Base-by-base conservation (phyloP, 1,140 invertebrate species). In the Lerema accius region DNA sequence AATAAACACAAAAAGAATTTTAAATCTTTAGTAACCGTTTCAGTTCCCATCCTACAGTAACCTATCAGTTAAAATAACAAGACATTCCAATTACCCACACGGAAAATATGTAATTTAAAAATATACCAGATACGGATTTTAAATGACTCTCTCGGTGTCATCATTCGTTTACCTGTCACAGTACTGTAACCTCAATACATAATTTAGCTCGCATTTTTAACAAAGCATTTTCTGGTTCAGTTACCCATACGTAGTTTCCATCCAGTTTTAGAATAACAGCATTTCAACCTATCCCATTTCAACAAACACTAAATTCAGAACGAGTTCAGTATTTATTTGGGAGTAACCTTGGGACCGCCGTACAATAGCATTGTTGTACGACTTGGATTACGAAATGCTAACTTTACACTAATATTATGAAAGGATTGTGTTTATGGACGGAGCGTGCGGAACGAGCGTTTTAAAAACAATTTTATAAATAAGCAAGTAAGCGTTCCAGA, bases 211-310 rank as follows among this genome's bases (percentile, higher is more conserved):
- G 39, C 32, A 50, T 37, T 26, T 23, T 5, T 23, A 2, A 5
- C 19, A 23, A 23, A 49, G 32, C 49, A 39, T 51, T 50, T 50
- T 43, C 26, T 50, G 15, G 26, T 35, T 23, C 19, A 23, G 19
- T 23, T 5, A 49, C 7, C 14, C 48, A 32, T 37, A 50, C n/a
- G n/a, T n/a, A n/a, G n/a, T n/a, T n/a, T n/a, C n/a, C n/a, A 11
- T 50, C 48, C 48, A 50, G 28, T 50, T 17, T 15, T 35, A 32
- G 26, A 50, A 37, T 35, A 35, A 16, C 2, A 51, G 13, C 16
- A 39, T 51, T 51, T 6, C n/a, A 19, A 53, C 32, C 7, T 53
- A 53, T 40, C 35, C 50, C 32, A 10, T 51, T 51, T 51, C 49
- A 51, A n/a, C 16, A 39, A 51, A 51, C 14, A 35, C 13, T 14